Evolutionary conservation across 2,797 vertebrate species (phyloP), one percentile per base, ranked within the genome.

Genomic region (Monodelphis domestica): DNA sequence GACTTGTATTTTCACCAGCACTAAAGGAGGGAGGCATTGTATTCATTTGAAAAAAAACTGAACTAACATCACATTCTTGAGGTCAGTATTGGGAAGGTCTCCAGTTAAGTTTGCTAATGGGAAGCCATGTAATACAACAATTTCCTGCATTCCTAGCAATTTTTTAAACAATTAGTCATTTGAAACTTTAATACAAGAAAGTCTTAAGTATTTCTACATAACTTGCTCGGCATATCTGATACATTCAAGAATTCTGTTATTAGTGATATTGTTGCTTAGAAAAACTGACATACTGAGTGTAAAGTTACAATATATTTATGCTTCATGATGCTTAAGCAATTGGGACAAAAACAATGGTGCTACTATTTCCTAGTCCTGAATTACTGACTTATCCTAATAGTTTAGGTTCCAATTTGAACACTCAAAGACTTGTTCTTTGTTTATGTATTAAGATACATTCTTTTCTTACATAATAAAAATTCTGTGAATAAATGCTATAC

Each of bases 161-260:
- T 89, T 54, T 51, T 33, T 45, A 96, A 90, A 92, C 56, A 96
- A 97, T 92, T 96, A 96, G 91, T 94, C 95, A 96, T 91, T 93
- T 92, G 87, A 93, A 55, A 96, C 52, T 90, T 93, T 91, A 33
- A 95, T 53, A 94, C 90, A 91, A 90, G 29, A 94, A 95, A 54
- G 52, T 92, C 96, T 95, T 90, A 95, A 94, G 10, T 87, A 94
- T 88, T 96, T 97, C 95, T 93, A 92, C 15, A 94, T 38, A 95
- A n/a, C 53, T 96, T 88, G 5, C 24, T 92, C 92, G 26, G 33
- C 90, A n/a, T 38, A 87, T 56, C 29, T 94, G 26, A 89, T 87
- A 92, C 38, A 95, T 55, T 56, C 45, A 63, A 95, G 87, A 92
- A 95, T 38, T 90, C 53, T 84, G 38, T 84, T 70, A 70, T 38